Percentiles rank a stretch among this genome's conserved stretches.
Conservation (phyloP, 2,797 vertebrate genomes). For the Gallinago stenura region DNA sequence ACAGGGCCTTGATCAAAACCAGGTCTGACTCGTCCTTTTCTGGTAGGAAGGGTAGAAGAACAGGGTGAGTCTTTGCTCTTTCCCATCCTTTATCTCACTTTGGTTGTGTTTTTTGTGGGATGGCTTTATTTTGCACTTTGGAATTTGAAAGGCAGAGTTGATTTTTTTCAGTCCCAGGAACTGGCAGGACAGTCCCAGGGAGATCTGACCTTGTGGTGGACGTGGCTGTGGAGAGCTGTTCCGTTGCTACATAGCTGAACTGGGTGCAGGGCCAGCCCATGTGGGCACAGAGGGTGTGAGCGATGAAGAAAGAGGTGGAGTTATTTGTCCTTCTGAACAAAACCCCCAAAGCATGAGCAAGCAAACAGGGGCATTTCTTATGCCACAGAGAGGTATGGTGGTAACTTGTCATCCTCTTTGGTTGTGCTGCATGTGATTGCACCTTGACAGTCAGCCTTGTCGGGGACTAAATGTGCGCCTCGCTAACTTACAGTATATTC, state of each 20-base stretch:
- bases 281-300: not conserved
- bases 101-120: not conserved
- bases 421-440: not conserved
- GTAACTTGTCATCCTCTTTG: not conserved
- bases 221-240: not conserved
- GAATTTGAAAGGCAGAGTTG: not conserved
- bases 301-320: not conserved
- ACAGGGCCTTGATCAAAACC: not conserved
- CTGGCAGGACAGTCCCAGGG: not conserved
- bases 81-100: not conserved
- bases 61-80: not conserved
- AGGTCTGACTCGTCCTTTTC: not conserved
- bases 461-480: not conserved
- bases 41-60: not conserved
- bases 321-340: not conserved
- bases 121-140: not conserved
- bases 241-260: accelerated
- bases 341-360: not conserved
- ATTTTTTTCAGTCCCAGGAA: not conserved
- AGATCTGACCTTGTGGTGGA: not conserved
- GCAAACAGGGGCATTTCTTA: not conserved
- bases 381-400: not conserved
- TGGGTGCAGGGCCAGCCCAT: not conserved
- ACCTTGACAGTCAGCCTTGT: not conserved
- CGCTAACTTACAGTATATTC: not conserved